Conservation (phyloP, 2,113 vertebrate genomes). For the Lagopus leucura region DNA sequence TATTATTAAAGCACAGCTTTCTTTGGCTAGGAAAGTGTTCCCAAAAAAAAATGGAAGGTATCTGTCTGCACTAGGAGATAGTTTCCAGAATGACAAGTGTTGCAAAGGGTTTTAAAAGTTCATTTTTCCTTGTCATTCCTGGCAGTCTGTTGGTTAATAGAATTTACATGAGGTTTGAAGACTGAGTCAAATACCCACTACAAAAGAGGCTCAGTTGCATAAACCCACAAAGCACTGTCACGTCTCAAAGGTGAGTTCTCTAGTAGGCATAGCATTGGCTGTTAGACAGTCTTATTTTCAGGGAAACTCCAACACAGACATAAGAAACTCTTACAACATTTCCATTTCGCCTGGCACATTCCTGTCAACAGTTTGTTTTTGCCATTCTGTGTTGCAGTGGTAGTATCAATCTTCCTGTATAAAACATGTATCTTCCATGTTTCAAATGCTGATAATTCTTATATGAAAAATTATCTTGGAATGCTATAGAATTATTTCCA, state of each 20-base stretch:
- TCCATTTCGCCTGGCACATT: background rate
- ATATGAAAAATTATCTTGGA: background rate
- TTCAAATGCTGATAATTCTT: constrained; percentile 21
- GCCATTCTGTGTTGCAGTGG: background rate
- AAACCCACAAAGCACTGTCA: background rate
- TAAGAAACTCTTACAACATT: background rate
- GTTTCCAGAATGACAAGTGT: background rate
- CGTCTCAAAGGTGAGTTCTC: background rate
- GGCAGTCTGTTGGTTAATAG: background rate
- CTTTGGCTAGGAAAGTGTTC: background rate
- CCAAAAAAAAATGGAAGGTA: background rate
- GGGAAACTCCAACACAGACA: background rate
- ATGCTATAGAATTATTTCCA: background rate
- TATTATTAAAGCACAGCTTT: background rate
- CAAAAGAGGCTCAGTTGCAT: background rate
- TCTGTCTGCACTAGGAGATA: background rate
- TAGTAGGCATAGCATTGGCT: background rate
- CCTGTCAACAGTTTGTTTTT: background rate
- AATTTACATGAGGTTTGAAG: background rate
- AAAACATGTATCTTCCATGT: background rate
- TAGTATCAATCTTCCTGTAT: constrained; percentile 10
- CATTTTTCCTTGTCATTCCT: background rate
- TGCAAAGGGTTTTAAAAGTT: background rate
- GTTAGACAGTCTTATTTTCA: background rate
- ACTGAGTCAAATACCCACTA: background rate